Percentiles rank a stretch among this genome's conserved stretches.
These are phyloP conservation scores for Tragulus kanchil DNA, from an alignment of 2,113 vertebrate species.

Conservation along the genomic window DNA sequence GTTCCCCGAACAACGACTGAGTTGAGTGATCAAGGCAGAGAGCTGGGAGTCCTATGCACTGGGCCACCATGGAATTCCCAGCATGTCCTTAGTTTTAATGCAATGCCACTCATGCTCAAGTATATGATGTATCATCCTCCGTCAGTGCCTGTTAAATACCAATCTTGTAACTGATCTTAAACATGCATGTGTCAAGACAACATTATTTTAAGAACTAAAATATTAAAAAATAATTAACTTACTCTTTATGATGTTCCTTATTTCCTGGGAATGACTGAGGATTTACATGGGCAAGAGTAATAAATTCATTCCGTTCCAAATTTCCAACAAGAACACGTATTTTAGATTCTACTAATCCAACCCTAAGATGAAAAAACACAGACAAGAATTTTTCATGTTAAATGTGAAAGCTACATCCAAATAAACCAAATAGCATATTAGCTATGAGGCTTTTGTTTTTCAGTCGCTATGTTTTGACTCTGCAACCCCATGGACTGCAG, in stretches of 20 bases:
- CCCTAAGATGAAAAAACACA: constrained; percentile 87
- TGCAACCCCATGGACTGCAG: neutral
- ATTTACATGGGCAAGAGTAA: constrained; percentile 97
- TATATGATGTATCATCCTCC: neutral
- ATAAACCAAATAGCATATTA: constrained; percentile 41
- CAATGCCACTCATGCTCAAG: neutral
- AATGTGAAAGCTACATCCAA: constrained; percentile 51
- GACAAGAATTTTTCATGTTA: constrained; percentile 43
- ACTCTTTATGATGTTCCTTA: constrained; percentile 92
- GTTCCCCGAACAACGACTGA: neutral
- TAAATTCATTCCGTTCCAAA: constrained; percentile 97
- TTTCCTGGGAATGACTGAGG: constrained; percentile 96
- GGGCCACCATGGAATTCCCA: neutral
- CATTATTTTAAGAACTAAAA: constrained; percentile 44
- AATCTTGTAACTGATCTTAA: neutral
- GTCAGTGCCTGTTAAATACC: constrained; percentile 16
- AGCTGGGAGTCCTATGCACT: neutral
- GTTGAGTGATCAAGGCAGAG: neutral
- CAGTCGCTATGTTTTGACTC: neutral
- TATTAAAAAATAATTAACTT: constrained; percentile 84
- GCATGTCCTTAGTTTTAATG: constrained; percentile 13
- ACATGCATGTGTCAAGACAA: constrained; percentile 41
- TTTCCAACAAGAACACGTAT: constrained; percentile 98
- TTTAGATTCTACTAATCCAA: constrained; percentile 98
- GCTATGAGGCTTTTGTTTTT: neutral